Base-by-base conservation (phyloP, 2,888 invertebrate genomes). In the Melipona beecheii region DNA sequence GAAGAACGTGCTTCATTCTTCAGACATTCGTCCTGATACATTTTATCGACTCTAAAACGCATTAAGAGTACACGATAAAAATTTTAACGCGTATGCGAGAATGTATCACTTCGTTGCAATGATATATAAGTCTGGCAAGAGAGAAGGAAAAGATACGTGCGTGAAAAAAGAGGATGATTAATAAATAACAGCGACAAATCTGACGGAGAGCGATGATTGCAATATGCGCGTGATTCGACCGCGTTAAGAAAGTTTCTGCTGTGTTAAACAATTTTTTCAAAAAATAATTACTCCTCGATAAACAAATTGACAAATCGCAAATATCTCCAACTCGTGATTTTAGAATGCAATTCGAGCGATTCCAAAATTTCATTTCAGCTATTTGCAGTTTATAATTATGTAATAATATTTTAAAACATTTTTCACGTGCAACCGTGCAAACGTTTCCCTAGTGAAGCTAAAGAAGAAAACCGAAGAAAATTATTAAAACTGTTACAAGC, bases 211-310 rank as follows among this genome's bases (percentile, higher is more conserved):
- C 36, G 17, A 70, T 54, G n/a, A 56, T 17, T 6, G 15, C n/a
- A 36, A n/a, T 9, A 13, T 36, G 4, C 56, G 19, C 4, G 11
- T 36, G 50, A 56, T 49, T 75, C 56, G 24, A 66, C 19, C 66
- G 24, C 56, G 58, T 68, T n/a, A 49, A 27, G 56, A 75, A 27
- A 68, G 27, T 68, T 75, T 31, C 27, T 43, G 11, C 9, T 43
- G 2, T 43, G 43, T 9, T 9, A 9, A 11, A 43, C 9, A 11
- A 1, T 31, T 43, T 43, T 11, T 43, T 9, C 43, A 43, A 43
- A 11, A 43, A 43, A 43, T 9, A 43, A 43, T 43, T 43, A 9
- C 11, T 9, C 2, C 9, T 43, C 9, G 43, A n/a, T n/a, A n/a
- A 43, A 43, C 9, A 9, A 43, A 9, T 43, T 43, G 43, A 43